Base-by-base conservation (phyloP, 2,888 invertebrate genomes). In the Diaperis boleti region DNA sequence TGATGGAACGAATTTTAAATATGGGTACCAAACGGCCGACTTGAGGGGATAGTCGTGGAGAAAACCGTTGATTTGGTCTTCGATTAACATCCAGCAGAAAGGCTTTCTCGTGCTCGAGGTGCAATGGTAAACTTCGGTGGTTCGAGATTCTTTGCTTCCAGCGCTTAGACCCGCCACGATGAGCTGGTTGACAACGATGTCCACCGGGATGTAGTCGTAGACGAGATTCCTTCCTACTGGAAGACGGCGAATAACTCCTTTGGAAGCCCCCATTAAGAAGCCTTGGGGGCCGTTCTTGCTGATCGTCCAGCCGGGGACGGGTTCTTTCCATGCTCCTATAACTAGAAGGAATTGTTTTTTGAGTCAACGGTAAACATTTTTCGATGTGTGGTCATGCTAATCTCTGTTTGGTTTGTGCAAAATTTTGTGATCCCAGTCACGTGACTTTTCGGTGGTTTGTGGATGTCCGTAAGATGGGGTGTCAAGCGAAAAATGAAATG, bases 201-300 rank as follows among this genome's bases (percentile, higher is more conserved):
- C 98, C 0, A 98, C 95, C 0, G 98, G 97, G 67, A 98, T 94
- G 73, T 97, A 95, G 80, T 98, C 98, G 15, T 94, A 94, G 33
- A 95, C 85, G 8, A 93, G 86, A 1, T 88, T 83, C 39, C 84
- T 86, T 44, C 89, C 90, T 31, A 95, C 84, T 0, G 95, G 94
- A 73, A 98, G 84, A 17, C 96, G 88, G 26, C 96, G 88, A 0
- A 96, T 86, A 0, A 96, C 87, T 1, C 97, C 98, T 83, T 93
- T 95, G 8, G 94, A 87, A 0, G 94, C 92, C 0, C 94, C 94
- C 92, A 94, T 92, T 0, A 95, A 83, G 76, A 95, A 93, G 0
- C 91, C 98, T 83, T 95, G 95, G 0, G 97, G 96, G 0, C 98
- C 98, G 76, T 97, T 98, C 81, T 95, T 95, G 54, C 96, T 97